Evolutionary conservation across 2,797 vertebrate genomes (phyloP).

Genomic region (Morus bassanus): DNA sequence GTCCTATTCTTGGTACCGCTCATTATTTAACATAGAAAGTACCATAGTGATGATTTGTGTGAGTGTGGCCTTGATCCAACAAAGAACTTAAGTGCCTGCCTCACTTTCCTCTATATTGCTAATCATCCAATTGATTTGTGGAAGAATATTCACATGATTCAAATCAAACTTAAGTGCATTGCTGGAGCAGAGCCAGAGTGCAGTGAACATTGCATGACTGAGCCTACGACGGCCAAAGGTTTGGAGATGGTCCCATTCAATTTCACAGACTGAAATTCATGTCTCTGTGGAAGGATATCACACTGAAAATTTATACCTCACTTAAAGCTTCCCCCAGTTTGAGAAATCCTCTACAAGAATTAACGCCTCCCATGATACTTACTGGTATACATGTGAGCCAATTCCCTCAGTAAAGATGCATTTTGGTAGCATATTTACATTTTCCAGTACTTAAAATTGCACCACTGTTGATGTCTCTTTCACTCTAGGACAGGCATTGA

Average conservation of each 20-base stretch:
- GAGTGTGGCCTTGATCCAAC: background rate
- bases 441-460: background rate
- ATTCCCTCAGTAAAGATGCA: background rate
- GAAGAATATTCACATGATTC: constrained; percentile 3
- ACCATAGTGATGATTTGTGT: background rate
- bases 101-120: background rate
- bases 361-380: background rate
- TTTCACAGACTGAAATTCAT: background rate
- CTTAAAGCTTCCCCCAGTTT: background rate
- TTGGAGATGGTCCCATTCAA: background rate
- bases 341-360: background rate
- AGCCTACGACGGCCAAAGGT: background rate
- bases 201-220: background rate
- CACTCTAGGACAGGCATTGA: background rate
- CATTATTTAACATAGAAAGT: background rate
- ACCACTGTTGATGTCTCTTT: background rate
- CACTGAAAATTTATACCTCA: background rate
- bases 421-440: background rate
- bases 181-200: constrained; percentile 43
- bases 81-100: background rate
- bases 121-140: background rate
- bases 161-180: constrained; percentile 43
- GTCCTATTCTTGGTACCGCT: background rate
- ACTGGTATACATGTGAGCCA: background rate
- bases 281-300: background rate